A percentile compares a stretch with the other conserved stretches of the same genome.
Evolutionary conservation across 2,113 vertebrate genomes (phyloP).

Genomic region (Delphinus delphis): DNA sequence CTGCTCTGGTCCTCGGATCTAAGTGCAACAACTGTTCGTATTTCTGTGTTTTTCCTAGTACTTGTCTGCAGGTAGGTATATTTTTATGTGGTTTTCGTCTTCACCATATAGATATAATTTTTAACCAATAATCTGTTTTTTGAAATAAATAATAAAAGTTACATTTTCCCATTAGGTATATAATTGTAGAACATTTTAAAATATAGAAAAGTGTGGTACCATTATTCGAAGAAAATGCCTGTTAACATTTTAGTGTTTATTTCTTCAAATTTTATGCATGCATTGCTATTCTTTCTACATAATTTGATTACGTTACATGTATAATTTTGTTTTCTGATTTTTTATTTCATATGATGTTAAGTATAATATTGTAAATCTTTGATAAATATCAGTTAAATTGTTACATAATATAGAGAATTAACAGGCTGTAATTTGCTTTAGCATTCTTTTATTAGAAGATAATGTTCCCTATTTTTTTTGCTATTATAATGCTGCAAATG

Average conservation of each 20-base stretch:
- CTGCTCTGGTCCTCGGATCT: not conserved
- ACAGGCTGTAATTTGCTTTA: not conserved
- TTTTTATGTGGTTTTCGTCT: not conserved
- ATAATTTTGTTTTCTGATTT: slow-evolving; percentile 5
- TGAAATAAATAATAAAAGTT: not conserved
- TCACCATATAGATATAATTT: not conserved
- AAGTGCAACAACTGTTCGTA: not conserved
- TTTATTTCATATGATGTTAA: not conserved
- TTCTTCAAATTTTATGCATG: not conserved
- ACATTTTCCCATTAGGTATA: not conserved
- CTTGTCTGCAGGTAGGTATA: not conserved
- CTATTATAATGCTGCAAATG: not conserved
- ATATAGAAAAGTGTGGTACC: not conserved
- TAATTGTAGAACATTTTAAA: not conserved
- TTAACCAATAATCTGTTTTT: not conserved
- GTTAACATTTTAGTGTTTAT: slow-evolving; percentile 9
- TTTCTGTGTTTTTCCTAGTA: not conserved
- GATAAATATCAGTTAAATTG: slow-evolving; percentile 31
- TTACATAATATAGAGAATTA: not conserved
- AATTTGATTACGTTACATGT: not conserved
- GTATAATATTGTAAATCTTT: not conserved
- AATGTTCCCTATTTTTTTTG: not conserved
- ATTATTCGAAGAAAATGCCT: not conserved
- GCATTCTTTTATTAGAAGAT: slow-evolving; percentile 29
- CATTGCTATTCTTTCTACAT: not conserved